These are phyloP conservation scores for Spheniscus mendiculus DNA, from an alignment of 2,113 vertebrate species.

Conservation along the genomic window DNA sequence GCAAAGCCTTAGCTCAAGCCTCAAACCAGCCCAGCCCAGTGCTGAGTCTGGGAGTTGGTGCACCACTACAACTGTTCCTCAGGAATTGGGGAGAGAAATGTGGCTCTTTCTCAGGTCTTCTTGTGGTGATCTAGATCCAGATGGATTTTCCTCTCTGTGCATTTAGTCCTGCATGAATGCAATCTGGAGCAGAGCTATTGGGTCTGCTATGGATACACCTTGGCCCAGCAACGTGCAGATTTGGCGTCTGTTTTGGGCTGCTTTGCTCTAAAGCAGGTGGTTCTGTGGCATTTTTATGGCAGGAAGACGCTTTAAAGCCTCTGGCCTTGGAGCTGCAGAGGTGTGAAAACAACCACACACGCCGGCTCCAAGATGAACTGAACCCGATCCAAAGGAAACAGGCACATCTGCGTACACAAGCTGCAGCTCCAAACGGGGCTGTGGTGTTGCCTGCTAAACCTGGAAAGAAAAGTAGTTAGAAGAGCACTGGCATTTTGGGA, in stretches of 20 bases:
- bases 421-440: not conserved
- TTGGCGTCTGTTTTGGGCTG: not conserved
- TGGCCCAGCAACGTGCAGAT: not conserved
- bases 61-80: not conserved
- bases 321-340: not conserved
- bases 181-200: not conserved
- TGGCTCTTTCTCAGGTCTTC: not conserved
- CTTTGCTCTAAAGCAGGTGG: not conserved
- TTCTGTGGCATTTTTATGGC: not conserved
- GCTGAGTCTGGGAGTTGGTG: not conserved
- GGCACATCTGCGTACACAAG: not conserved
- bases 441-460: not conserved
- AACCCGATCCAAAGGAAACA: not conserved
- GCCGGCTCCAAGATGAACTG: not conserved
- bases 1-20: not conserved
- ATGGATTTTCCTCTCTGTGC: not conserved
- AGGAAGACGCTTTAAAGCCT: not conserved
- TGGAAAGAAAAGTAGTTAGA: not conserved
- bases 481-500: fast-evolving
- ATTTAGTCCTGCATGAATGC: not conserved
- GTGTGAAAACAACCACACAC: not conserved
- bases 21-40: not conserved
- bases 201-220: not conserved
- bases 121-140: not conserved
- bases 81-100: not conserved